These are phyloP conservation scores for Eubucco bourcierii DNA, from an alignment of 2,113 vertebrate genomes.

Conservation along the genomic window DNA sequence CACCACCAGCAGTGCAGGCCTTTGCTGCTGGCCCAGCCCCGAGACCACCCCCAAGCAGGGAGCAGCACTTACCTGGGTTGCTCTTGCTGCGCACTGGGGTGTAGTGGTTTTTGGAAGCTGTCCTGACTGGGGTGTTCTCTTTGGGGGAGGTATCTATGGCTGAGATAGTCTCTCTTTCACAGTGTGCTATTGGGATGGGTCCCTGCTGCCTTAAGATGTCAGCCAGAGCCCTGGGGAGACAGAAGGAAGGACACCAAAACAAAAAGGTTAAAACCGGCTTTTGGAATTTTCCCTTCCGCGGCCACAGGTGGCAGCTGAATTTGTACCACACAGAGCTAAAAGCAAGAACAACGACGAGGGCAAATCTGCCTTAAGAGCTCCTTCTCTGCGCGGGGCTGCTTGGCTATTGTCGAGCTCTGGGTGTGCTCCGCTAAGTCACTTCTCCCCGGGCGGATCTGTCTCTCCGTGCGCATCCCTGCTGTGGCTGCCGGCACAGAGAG, in stretches of 20 bases:
- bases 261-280: background rate
- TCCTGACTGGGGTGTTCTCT: constrained; percentile 94
- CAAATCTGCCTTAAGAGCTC: background rate
- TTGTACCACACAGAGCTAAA: background rate
- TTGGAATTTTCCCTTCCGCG: background rate
- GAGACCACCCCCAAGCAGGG: too few relatives aligned
- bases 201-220: constrained; percentile 98
- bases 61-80: constrained; percentile 84
- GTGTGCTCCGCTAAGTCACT: background rate
- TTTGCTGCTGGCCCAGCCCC: background rate
- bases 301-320: background rate
- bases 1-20: too few relatives aligned
- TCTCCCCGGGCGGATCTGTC: background rate
- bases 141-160: constrained; percentile 96
- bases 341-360: background rate
- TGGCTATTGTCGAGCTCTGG: background rate
- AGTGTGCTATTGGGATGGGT: constrained; percentile 97
- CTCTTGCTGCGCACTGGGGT: constrained; percentile 93
- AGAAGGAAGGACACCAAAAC: background rate
- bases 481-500: background rate
- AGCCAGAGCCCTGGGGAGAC: constrained; percentile 89
- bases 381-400: background rate
- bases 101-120: constrained; percentile 96
- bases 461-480: background rate
- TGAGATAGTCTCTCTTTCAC: constrained; percentile 96